phyloP scores from a whole-genome alignment of 2,888 invertebrate genomes.

The Hypomecis punctinalis region DNA sequence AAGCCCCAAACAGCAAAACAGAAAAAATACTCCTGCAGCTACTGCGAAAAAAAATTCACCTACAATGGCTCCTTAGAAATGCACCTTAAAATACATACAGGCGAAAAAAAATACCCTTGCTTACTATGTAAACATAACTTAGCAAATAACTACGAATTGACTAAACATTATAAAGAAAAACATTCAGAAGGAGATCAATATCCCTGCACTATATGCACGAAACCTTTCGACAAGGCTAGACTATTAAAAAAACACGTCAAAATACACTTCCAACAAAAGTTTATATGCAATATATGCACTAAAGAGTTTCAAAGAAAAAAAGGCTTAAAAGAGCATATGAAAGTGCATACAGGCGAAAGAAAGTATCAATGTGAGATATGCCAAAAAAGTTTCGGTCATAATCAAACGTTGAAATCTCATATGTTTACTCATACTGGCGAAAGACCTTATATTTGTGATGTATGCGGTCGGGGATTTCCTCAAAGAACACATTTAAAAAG shows the following conservation, averaged over 20 bases:
- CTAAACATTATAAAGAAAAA: conserved; percentile 59
- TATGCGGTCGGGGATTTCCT: conserved; percentile 70
- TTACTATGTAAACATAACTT: conserved; percentile 62
- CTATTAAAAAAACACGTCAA: conserved; percentile 68
- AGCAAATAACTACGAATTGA: conserved; percentile 66
- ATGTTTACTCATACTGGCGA: conserved; percentile 75
- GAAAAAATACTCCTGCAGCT: conserved; percentile 55
- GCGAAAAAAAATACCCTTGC: conserved; percentile 66
- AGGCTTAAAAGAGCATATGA: conserved; percentile 73
- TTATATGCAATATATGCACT: conserved; percentile 64
- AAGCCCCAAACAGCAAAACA: conserved; percentile 35
- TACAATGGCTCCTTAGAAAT: conserved; percentile 62
- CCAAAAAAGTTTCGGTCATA: conserved; percentile 68
- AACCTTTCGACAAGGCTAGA: conserved; percentile 60
- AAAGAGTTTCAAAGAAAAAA: conserved; percentile 72
- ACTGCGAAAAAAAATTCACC: conserved; percentile 60
- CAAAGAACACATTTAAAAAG: conserved; percentile 74
- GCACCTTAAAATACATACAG: conserved; percentile 58
- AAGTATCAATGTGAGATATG: conserved; percentile 68
- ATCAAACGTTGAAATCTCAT: conserved; percentile 75
- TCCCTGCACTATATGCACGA: conserved; percentile 64
- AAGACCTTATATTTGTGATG: conserved; percentile 71
- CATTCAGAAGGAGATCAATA: conserved; percentile 59
- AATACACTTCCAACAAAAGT: conserved; percentile 66
- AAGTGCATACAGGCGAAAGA: conserved; percentile 69